Evolutionary conservation across 2,888 invertebrate species (phyloP), one percentile per base, ranked within the genome.

Genomic region (Xanthorhoe designata): DNA sequence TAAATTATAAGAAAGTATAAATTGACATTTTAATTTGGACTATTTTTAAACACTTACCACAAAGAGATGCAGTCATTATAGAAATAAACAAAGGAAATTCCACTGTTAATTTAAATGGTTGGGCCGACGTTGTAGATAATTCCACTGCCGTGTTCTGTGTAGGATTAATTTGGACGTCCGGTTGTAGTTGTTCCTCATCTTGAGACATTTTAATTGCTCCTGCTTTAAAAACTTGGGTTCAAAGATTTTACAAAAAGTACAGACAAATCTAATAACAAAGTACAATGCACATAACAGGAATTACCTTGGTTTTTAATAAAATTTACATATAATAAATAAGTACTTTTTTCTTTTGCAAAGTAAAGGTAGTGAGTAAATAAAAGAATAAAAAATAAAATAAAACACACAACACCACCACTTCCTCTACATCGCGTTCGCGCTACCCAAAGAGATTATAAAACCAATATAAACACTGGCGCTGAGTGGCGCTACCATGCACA

Each of bases 61-160:
- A 85, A 29, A 94, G 78, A 7, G 90, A 79, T 29, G 88, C 69
- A 17, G 87, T 84, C 72, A 91, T 70, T 80, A 94, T 87, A 9
- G 83, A 82, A 49, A 90, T 68, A 81, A 93, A 92, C 71, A 94
- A 73, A 65, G 93, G 91, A 51, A 93, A 78, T 77, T 94, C 94
- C 84, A 91, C 79, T 0, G 90, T 90, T 35, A 91, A 71, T 49
- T 77, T 78, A 74, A 84, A 91, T 10, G 79, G 80, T 73, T 77
- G 83, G 10, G 76, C 75, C 17, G 85, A 84, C 47, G 83, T 68
- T 75, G 87, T 87, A 78, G 75, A 82, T 52, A 79, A 76, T 76
- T 87, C 88, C 78, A 73, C 81, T 42, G 79, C 76, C 54, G 78
- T 76, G 73, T 83, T 87, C 62, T 82, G 75, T 60, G 77, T 80